Percentiles rank a stretch among this genome's conserved stretches.
Evolutionary conservation across 2,888 invertebrate genomes (phyloP).

Genomic region (Liodrosophila aerea): DNA sequence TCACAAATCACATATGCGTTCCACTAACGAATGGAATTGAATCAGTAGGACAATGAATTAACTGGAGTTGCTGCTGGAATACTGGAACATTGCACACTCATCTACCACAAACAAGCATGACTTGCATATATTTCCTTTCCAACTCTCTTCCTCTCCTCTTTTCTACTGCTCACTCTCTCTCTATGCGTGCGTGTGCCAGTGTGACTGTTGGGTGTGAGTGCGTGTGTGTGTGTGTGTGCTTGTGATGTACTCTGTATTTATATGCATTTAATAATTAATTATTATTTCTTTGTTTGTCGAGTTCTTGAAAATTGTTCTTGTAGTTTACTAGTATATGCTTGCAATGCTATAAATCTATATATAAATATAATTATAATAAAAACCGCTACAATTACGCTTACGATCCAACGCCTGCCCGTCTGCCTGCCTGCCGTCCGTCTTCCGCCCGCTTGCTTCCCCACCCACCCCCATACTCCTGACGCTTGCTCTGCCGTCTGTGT

Average conservation of each 20-base stretch:
- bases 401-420: conserved; percentile 4
- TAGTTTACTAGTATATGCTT: conserved; percentile 42
- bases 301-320: conserved; percentile 10
- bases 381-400: conserved; percentile 3
- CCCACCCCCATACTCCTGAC: no score
- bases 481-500: no score
- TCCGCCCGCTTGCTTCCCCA: neutral
- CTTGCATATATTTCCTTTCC: conserved; percentile 1
- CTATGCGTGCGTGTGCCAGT: neutral
- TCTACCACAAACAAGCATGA: conserved; percentile 10
- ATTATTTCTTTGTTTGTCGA: conserved; percentile 20
- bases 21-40: no score
- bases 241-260: neutral
- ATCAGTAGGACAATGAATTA: neutral
- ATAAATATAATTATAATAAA: no score
- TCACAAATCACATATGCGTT: no score
- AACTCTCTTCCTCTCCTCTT: conserved; percentile 4
- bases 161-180: neutral
- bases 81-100: neutral
- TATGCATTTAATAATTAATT: neutral
- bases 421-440: neutral
- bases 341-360: conserved; percentile 3
- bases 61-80: neutral
- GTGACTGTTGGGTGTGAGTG: neutral
- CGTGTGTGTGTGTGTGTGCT: conserved; percentile 3